Percentiles rank a stretch among this genome's conserved stretches.
Evolutionary conservation across 1,140 invertebrate genomes (phyloP).

Genomic region (Drosophila paulistorum): DNA sequence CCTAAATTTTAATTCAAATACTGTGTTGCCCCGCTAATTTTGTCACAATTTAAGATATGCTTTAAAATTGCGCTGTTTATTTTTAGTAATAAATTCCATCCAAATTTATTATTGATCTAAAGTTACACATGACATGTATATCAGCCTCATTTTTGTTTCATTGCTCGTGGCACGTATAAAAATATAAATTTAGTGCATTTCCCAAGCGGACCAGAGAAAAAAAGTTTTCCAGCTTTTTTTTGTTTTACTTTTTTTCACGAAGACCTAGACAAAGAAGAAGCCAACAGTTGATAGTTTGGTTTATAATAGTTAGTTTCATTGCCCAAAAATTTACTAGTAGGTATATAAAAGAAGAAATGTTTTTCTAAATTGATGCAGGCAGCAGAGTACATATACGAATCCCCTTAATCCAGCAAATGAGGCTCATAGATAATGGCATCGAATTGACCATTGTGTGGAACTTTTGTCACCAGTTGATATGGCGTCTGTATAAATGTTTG

Average conservation of each 20-base stretch:
- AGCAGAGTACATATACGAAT: neutral
- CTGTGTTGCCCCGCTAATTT: too few species aligned
- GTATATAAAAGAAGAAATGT: neutral
- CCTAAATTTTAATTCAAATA: too few species aligned
- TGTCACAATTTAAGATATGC: too few species aligned
- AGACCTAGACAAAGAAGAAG: neutral
- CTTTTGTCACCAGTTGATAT: neutral
- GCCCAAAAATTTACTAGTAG: neutral
- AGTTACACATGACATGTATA: too few species aligned
- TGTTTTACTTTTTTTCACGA: too few species aligned
- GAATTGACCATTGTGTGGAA: too few species aligned
- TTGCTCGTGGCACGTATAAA: neutral
- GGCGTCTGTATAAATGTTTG: neutral
- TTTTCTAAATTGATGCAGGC: neutral
- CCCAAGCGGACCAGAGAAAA: conserved; percentile 34
- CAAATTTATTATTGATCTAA: too few species aligned
- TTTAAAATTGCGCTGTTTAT: too few species aligned
- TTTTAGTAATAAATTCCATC: too few species aligned
- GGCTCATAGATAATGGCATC: neutral
- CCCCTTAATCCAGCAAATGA: neutral
- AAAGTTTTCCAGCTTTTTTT: conserved; percentile 41
- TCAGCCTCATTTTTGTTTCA: too few species aligned
- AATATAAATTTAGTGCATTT: conserved; percentile 32
- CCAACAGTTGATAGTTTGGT: conserved; percentile 7
- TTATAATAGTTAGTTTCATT: conserved; percentile 25